phyloP scores from a whole-genome alignment of 2,113 vertebrate species.

The Odobenus rosmarus region DNA sequence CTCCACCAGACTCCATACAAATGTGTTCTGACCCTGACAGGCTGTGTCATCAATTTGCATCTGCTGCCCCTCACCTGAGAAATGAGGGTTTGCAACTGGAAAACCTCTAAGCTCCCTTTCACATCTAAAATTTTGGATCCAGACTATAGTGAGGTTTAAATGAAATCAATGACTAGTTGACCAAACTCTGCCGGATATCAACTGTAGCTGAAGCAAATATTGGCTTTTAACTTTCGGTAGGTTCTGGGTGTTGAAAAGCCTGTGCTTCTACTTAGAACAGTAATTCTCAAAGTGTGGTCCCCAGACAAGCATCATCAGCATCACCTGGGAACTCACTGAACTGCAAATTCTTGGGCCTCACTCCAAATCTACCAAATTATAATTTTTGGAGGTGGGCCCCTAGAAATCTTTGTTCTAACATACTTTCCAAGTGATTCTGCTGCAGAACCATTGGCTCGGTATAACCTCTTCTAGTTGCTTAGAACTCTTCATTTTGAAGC shows the following conservation, averaged over 20 bases:
- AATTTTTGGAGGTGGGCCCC: not conserved
- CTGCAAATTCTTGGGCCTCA: not conserved
- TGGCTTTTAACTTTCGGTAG: not conserved
- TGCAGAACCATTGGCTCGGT: not conserved
- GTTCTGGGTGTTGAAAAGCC: not conserved
- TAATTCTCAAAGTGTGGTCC: not conserved
- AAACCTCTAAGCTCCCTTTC: not conserved
- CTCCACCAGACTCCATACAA: not conserved
- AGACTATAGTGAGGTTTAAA: not conserved
- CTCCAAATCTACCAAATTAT: not conserved
- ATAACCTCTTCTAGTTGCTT: not conserved
- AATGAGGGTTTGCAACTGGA: not conserved
- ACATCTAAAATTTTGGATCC: not conserved
- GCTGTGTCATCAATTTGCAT: not conserved
- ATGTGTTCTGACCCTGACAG: not conserved
- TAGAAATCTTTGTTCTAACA: not conserved
- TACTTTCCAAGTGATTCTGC: not conserved
- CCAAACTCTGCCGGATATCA: conserved; percentile 22
- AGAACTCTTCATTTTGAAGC: conserved; percentile 1
- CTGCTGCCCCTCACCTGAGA: not conserved
- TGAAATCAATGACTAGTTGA: not conserved
- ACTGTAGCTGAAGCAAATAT: not conserved
- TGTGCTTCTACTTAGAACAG: not conserved
- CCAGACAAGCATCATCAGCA: not conserved
- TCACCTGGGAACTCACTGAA: not conserved